Conservation (phyloP, 2,797 vertebrate genomes). For the Cossypha polioptera region DNA sequence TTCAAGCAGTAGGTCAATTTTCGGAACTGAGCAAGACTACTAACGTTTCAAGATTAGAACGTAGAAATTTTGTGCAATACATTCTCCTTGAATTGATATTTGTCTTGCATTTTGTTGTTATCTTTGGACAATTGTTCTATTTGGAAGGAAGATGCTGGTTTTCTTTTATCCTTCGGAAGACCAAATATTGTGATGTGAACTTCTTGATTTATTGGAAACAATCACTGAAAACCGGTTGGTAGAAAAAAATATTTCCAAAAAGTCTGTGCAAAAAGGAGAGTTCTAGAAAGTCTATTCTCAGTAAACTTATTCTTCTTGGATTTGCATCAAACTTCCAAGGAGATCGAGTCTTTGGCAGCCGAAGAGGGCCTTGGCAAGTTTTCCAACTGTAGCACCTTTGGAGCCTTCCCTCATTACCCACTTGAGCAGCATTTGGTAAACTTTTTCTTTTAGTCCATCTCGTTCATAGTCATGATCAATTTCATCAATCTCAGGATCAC, state of each 20-base stretch:
- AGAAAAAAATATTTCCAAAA: not conserved
- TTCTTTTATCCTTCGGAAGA: not conserved
- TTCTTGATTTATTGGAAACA: not conserved
- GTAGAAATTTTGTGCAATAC: not conserved
- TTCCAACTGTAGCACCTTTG: conserved; percentile 86
- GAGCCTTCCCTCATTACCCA: conserved; percentile 92
- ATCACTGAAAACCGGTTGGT: not conserved
- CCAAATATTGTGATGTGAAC: not conserved
- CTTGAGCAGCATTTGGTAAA: conserved; percentile 89
- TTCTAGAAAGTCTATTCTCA: not conserved
- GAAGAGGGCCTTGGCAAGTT: conserved; percentile 83
- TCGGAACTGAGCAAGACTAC: not conserved
- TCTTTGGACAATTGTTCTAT: not conserved
- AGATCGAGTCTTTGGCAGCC: conserved; percentile 78
- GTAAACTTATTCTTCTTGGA: conserved; percentile 47
- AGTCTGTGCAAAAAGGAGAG: not conserved
- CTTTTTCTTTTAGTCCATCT: conserved; percentile 91
- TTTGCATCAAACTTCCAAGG: conserved; percentile 74
- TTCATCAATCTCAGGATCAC: conserved; percentile 84
- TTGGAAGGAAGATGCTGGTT: not conserved
- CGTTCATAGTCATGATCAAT: conserved; percentile 88
- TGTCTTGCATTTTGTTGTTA: not conserved
- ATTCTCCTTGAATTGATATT: not conserved
- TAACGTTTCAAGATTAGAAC: not conserved
- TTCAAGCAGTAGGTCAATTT: not conserved